Evolutionary conservation across 2,113 vertebrate genomes (phyloP).

Genomic region (Caloenas nicobarica): DNA sequence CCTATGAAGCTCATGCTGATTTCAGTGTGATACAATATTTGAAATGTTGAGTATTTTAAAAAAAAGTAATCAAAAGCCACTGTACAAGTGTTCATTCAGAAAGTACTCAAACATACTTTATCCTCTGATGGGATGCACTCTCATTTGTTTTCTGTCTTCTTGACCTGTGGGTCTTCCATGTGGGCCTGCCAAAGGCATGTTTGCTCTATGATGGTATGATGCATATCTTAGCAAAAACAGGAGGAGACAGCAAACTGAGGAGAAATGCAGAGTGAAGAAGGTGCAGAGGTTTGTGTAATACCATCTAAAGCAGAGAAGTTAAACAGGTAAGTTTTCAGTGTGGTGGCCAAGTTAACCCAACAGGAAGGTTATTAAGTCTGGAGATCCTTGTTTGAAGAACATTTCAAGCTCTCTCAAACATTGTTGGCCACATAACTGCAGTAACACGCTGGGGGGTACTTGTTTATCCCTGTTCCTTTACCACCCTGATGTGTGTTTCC

Average conservation of each 20-base stretch:
- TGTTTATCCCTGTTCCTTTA: not conserved
- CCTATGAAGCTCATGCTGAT: not conserved
- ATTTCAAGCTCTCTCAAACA: not conserved
- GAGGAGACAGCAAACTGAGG: not conserved
- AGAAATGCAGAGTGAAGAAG: not conserved
- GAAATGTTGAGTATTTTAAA: not conserved
- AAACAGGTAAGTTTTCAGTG: not conserved
- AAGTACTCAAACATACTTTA: not conserved
- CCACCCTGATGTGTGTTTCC: rapidly evolving
- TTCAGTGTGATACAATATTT: not conserved
- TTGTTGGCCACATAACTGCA: not conserved
- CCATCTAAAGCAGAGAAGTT: not conserved
- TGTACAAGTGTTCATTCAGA: not conserved
- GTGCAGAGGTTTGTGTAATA: not conserved
- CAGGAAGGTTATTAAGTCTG: not conserved
- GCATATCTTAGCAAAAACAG: not conserved
- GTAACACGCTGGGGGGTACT: not conserved
- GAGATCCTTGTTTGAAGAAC: not conserved
- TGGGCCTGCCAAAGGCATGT: not conserved
- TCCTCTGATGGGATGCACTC: not conserved
- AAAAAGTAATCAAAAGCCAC: not conserved
- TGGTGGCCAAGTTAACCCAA: not conserved
- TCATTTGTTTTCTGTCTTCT: not conserved
- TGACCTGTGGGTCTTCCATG: not conserved
- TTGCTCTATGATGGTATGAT: not conserved